phyloP scores from a whole-genome alignment of 2,113 vertebrate genomes.

The Thalassoma bifasciatum region DNA sequence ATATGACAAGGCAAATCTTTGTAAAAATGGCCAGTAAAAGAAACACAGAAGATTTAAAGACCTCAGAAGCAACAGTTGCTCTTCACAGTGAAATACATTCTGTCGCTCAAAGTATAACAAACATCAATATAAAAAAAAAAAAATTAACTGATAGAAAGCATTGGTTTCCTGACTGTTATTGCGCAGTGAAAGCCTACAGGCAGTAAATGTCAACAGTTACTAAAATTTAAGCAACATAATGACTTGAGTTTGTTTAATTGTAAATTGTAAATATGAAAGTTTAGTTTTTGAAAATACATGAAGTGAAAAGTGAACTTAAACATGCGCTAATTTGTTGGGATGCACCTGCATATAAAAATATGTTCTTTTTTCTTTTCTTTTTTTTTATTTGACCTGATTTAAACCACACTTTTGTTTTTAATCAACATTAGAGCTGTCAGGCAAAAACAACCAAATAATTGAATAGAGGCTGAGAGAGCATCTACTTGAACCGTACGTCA shows the following conservation, averaged over 20 bases:
- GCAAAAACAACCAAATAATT: no score
- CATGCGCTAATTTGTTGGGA: no score
- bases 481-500: background rate
- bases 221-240: no score
- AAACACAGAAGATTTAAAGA: background rate
- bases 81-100: background rate
- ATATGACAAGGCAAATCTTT: background rate
- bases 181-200: background rate
- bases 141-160: background rate
- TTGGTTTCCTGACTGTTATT: no score
- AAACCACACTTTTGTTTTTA: constrained; percentile 8
- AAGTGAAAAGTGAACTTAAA: no score
- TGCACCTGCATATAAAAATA: background rate
- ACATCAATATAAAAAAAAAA: background rate
- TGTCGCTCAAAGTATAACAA: background rate
- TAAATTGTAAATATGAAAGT: no score
- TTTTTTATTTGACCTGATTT: background rate
- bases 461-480: constrained; percentile 17
- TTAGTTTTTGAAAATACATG: no score
- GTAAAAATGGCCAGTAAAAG: background rate
- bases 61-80: background rate
- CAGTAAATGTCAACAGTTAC: no score
- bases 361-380: no score
- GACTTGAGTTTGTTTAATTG: no score
- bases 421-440: background rate